Conservation (phyloP, 2,113 vertebrate species). For the Hemibagrus wyckioides region DNA sequence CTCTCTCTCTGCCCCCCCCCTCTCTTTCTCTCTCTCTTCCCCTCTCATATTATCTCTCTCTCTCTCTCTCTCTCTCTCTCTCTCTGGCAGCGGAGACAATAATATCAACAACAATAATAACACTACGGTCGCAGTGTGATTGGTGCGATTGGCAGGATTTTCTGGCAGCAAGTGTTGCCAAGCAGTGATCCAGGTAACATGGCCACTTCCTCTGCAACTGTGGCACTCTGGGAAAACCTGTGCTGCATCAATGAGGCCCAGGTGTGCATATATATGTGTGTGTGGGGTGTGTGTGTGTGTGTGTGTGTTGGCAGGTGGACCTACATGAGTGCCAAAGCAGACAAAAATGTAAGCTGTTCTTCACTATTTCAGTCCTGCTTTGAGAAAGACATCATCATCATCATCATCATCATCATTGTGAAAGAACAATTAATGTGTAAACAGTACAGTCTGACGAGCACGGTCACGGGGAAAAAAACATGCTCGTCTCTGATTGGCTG, state of each 20-base stretch:
- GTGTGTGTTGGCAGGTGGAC: slow-evolving; percentile 19
- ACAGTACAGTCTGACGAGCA: not conserved
- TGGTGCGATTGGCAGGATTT: slow-evolving; percentile 14
- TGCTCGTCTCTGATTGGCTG: not conserved
- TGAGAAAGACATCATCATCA: slow-evolving; percentile 13
- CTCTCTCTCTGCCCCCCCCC: not conserved
- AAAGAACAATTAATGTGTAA: not conserved
- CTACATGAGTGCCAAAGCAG: slow-evolving; percentile 21
- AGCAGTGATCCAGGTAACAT: slow-evolving; percentile 35
- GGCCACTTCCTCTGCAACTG: slow-evolving; percentile 41
- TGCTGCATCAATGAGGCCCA: slow-evolving; percentile 7
- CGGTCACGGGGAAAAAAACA: not conserved
- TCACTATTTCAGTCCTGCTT: not conserved
- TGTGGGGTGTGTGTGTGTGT: not conserved
- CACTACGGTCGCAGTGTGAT: slow-evolving; percentile 7
- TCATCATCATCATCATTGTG: not conserved
- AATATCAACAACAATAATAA: not conserved
- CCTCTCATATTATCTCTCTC: too few relatives aligned
- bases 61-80: not conserved
- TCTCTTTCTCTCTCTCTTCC: not conserved
- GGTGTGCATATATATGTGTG: slow-evolving; percentile 1
- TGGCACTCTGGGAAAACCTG: slow-evolving; percentile 37
- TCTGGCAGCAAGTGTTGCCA: slow-evolving; percentile 28
- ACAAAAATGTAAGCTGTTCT: not conserved
- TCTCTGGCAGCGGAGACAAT: not conserved